Percentiles rank a stretch among this genome's conserved stretches.
Evolutionary conservation across 1,140 invertebrate genomes (phyloP).

Genomic region (Pogonomyrmex californicus): DNA sequence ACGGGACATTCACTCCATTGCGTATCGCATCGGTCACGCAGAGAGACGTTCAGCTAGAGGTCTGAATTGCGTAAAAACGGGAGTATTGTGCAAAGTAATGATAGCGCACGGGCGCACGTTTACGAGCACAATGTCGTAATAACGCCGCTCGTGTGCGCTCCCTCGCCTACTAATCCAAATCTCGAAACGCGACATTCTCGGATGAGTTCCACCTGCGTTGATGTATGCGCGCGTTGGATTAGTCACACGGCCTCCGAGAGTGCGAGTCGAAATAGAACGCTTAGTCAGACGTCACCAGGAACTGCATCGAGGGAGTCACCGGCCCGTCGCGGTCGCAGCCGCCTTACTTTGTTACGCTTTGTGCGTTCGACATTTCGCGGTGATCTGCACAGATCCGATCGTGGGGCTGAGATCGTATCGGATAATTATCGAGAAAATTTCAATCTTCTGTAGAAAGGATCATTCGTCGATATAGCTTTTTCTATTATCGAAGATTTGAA

Average conservation of each 20-base stretch:
- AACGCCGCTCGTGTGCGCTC: neutral
- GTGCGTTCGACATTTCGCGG: constrained; percentile 35
- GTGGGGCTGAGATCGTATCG: neutral
- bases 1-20: neutral
- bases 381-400: neutral
- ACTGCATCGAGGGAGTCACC: constrained; percentile 72
- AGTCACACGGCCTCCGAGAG: constrained; percentile 75
- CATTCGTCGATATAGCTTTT: no score
- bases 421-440: neutral
- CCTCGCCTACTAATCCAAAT: constrained; percentile 74
- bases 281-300: constrained; percentile 79
- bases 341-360: constrained; percentile 70
- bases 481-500: no score
- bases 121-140: constrained; percentile 31
- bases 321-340: constrained; percentile 30
- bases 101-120: neutral
- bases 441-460: neutral
- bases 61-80: constrained; percentile 1
- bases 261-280: constrained; percentile 79
- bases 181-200: constrained; percentile 71
- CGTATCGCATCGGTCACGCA: constrained; percentile 5
- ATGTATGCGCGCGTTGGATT: constrained; percentile 75
- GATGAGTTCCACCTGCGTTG: constrained; percentile 73
- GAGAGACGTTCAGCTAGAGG: neutral
- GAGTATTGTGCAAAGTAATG: neutral